A percentile compares a stretch with the other conserved stretches of the same genome.
phyloP scores from a whole-genome alignment of 1,140 invertebrate species.

The Metopolophium dirhodum region DNA sequence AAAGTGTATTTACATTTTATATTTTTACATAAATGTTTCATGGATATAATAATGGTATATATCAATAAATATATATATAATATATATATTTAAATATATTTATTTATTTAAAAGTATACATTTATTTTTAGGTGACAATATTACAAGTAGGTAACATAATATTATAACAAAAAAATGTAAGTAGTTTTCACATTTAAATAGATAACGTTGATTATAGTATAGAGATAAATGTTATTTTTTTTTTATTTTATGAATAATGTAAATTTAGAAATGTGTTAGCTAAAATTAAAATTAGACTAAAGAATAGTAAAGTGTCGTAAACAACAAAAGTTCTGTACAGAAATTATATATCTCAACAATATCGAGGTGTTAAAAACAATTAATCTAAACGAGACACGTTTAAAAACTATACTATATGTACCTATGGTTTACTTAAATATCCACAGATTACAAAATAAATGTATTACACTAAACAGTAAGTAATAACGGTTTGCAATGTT shows the following conservation, averaged over 20 bases:
- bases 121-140: slow-evolving; percentile 5
- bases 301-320: slow-evolving; percentile 9
- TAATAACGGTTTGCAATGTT: background rate
- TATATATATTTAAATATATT: background rate
- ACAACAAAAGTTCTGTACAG: slow-evolving; percentile 28
- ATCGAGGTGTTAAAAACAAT: background rate
- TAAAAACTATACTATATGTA: background rate
- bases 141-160: slow-evolving; percentile 38
- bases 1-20: slow-evolving; percentile 56
- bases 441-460: background rate
- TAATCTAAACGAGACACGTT: background rate
- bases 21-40: slow-evolving; percentile 37
- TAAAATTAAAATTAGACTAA: slow-evolving; percentile 35
- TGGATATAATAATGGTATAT: slow-evolving; percentile 44
- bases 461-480: background rate
- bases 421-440: background rate
- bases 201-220: slow-evolving; percentile 26
- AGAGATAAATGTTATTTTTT: background rate
- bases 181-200: slow-evolving; percentile 13
- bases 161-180: slow-evolving; percentile 36
- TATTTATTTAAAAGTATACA: background rate
- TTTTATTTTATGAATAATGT: background rate
- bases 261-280: slow-evolving; percentile 33
- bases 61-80: background rate
- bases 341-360: background rate